These are phyloP conservation scores for Myoxocephalus aenaeus DNA, from an alignment of 2,797 vertebrate genomes.

Conservation along the genomic window DNA sequence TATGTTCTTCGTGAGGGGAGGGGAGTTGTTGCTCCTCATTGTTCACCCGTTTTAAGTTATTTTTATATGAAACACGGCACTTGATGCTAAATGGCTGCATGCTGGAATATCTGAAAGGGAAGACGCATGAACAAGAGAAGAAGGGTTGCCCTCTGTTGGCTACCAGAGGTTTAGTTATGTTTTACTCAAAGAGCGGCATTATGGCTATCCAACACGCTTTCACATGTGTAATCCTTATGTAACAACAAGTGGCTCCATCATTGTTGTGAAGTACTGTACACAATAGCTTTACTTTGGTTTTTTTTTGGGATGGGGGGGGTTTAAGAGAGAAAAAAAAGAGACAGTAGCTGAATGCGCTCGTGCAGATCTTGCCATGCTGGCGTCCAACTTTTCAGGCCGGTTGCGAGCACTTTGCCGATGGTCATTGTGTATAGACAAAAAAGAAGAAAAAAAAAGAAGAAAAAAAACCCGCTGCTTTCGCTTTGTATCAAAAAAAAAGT, in stretches of 20 bases:
- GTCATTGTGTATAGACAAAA: conserved; percentile 79
- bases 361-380: conserved; percentile 73
- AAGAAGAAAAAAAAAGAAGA: conserved; percentile 56
- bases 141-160: conserved; percentile 78
- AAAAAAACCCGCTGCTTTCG: conserved; percentile 83
- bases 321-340: conserved; percentile 37
- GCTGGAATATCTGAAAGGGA: conserved; percentile 87
- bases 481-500: conserved; percentile 77
- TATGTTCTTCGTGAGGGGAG: conserved; percentile 56
- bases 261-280: conserved; percentile 87
- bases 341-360: conserved; percentile 70
- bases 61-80: conserved; percentile 80
- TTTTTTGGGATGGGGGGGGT: neutral
- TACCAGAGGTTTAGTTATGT: conserved; percentile 66
- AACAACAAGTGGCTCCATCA: conserved; percentile 77
- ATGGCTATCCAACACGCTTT: conserved; percentile 74
- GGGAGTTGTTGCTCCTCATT: conserved; percentile 67
- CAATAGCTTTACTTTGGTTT: conserved; percentile 87
- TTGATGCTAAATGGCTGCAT: conserved; percentile 84
- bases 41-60: conserved; percentile 79
- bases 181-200: conserved; percentile 73
- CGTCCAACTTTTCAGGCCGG: conserved; percentile 79
- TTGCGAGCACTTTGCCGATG: conserved; percentile 70
- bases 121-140: conserved; percentile 74
- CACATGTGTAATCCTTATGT: conserved; percentile 76